These are phyloP conservation scores for Lichenostomus cassidix DNA, from an alignment of 2,113 vertebrate genomes.

Conservation along the genomic window DNA sequence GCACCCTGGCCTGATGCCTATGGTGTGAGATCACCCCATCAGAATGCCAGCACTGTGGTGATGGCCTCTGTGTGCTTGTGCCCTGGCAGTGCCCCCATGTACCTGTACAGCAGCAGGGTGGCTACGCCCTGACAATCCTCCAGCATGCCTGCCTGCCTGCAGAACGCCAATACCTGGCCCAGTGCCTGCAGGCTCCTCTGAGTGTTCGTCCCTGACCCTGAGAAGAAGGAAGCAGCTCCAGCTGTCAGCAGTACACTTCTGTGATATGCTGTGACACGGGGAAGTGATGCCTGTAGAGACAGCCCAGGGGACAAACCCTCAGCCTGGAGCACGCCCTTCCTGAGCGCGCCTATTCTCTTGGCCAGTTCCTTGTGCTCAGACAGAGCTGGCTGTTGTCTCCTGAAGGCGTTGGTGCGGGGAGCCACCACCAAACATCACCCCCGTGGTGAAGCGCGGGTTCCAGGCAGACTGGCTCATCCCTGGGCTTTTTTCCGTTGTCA, in stretches of 20 bases:
- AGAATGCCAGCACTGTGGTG: too few species aligned
- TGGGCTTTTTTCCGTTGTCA: background rate
- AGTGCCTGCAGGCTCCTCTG: background rate
- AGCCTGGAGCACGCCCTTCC: slow-evolving; percentile 56
- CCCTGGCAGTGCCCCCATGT: background rate
- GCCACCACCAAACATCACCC: background rate
- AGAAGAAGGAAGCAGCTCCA: background rate
- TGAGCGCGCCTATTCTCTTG: background rate
- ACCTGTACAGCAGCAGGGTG: background rate
- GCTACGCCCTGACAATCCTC: background rate
- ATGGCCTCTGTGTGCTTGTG: background rate
- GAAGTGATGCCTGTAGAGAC: slow-evolving; percentile 49
- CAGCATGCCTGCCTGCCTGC: background rate
- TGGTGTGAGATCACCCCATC: background rate
- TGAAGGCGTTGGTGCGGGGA: background rate
- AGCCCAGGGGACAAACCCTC: slow-evolving; percentile 14
- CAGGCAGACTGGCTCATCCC: background rate
- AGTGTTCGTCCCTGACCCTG: background rate
- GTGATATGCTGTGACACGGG: background rate
- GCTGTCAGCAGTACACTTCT: background rate
- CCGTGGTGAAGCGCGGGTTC: background rate
- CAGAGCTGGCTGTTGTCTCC: background rate
- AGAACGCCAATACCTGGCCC: background rate
- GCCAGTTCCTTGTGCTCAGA: background rate
- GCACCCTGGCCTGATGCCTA: background rate